Evolutionary conservation across 2,113 vertebrate genomes (phyloP).

Genomic region (Ceuthmochares aereus): DNA sequence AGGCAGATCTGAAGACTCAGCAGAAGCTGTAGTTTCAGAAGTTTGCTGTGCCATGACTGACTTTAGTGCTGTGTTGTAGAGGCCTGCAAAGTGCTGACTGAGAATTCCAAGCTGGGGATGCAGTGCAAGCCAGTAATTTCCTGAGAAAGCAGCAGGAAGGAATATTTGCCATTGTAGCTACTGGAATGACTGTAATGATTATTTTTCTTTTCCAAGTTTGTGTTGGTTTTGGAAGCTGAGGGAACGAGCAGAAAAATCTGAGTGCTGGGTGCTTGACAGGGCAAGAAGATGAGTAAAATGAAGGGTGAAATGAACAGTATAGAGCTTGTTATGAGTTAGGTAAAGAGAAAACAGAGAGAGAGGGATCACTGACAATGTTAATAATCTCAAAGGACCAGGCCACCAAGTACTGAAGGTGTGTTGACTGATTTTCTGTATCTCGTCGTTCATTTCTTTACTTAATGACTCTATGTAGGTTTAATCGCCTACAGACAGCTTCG

Average conservation of each 20-base stretch:
- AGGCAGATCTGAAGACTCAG: slow-evolving; percentile 4
- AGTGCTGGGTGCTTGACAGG: not conserved
- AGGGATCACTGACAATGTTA: not conserved
- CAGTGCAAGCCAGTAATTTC: not conserved
- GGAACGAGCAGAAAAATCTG: not conserved
- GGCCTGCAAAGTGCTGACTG: not conserved
- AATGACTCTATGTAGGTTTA: not conserved
- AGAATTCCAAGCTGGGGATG: not conserved
- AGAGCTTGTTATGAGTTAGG: not conserved
- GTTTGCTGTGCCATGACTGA: not conserved
- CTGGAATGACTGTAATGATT: not conserved
- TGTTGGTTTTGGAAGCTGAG: not conserved
- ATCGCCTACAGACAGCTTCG: not conserved
- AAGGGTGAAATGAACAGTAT: not conserved
- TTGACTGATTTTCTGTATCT: not conserved
- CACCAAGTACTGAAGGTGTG: accelerated
- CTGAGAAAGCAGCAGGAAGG: not conserved
- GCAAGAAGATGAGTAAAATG: not conserved
- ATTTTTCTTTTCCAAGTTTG: not conserved
- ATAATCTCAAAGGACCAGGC: not conserved
- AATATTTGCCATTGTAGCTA: not conserved
- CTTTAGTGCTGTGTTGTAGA: not conserved
- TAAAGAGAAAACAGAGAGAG: not conserved
- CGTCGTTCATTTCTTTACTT: not conserved
- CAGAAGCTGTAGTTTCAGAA: not conserved